Evolutionary conservation across 2,888 invertebrate species (phyloP).

Genomic region (Tridacna gigas): DNA sequence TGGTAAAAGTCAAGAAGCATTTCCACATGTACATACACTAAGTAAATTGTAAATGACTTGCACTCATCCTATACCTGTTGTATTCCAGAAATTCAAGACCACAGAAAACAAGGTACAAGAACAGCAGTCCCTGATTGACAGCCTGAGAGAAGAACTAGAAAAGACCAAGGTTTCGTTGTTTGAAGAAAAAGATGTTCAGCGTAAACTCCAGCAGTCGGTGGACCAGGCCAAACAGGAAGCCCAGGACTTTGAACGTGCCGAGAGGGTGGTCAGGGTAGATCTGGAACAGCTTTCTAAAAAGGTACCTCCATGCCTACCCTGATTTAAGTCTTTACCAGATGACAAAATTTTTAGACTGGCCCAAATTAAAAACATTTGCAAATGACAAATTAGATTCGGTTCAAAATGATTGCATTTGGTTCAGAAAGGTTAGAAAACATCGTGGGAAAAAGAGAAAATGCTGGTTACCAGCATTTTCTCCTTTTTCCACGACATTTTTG

Average conservation of each 20-base stretch:
- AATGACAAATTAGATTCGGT: not conserved
- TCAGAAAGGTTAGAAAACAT: not conserved
- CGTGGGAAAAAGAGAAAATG: not conserved
- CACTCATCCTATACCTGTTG: not conserved
- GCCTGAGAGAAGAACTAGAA: conserved; percentile 80
- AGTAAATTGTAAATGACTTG: not conserved
- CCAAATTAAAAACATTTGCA: not conserved
- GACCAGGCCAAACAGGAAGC: conserved; percentile 77
- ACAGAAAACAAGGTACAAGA: conserved; percentile 81
- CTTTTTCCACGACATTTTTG: too few species aligned
- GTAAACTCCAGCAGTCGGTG: conserved; percentile 76
- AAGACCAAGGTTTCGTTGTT: conserved; percentile 74
- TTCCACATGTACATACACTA: not conserved
- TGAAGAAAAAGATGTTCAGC: conserved; percentile 76
- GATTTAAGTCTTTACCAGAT: not conserved
- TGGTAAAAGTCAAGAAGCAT: not conserved
- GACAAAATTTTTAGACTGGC: not conserved
- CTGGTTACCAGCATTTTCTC: too few species aligned
- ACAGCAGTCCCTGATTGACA: conserved; percentile 76
- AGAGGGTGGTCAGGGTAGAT: conserved; percentile 82
- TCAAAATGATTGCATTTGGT: not conserved
- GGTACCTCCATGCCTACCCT: conserved; percentile 66
- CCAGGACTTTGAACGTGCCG: conserved; percentile 82
- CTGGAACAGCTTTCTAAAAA: conserved; percentile 81
- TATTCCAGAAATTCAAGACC: conserved; percentile 81